These are phyloP conservation scores for Agrotis puta DNA, from an alignment of 2,888 invertebrate species.

Conservation along the genomic window DNA sequence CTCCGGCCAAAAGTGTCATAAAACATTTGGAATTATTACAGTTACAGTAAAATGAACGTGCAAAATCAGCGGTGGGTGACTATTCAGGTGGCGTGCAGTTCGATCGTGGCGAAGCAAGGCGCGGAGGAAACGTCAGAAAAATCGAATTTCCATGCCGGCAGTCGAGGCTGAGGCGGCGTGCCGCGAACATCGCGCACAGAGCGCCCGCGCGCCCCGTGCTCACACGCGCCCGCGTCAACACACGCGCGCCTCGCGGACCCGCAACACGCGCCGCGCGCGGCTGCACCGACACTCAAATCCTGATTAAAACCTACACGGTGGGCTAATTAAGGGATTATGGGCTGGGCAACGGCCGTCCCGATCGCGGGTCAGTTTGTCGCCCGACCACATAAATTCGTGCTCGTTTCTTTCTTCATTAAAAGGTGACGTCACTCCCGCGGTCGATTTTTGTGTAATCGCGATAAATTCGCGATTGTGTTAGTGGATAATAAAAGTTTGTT, in stretches of 20 bases:
- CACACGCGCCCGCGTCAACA: constrained; percentile 66
- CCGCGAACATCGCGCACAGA: constrained; percentile 85
- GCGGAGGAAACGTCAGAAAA: constrained; percentile 91
- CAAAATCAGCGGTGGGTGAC: constrained; percentile 86
- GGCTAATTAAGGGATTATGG: constrained; percentile 86
- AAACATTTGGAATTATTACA: constrained; percentile 80
- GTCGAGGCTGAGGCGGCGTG: constrained; percentile 89
- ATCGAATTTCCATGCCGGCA: constrained; percentile 91
- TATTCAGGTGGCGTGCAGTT: constrained; percentile 88
- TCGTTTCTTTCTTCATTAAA: constrained; percentile 84
- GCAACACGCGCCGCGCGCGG: constrained; percentile 67
- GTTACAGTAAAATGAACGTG: constrained; percentile 81
- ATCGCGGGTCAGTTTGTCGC: constrained; percentile 80
- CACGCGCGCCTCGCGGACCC: constrained; percentile 47
- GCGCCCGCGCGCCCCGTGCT: constrained; percentile 83
- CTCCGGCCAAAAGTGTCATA: constrained; percentile 79
- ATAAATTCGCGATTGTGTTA: constrained; percentile 67
- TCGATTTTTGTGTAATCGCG: constrained; percentile 75
- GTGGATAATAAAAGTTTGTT: constrained; percentile 62
- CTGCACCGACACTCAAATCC: constrained; percentile 68
- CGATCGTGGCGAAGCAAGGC: constrained; percentile 89
- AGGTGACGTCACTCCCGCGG: constrained; percentile 88
- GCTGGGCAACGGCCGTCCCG: constrained; percentile 80
- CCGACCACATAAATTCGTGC: constrained; percentile 82
- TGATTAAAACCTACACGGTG: constrained; percentile 73